Conservation (phyloP, 2,797 vertebrate species). For the Ambastaia sidthimunki region DNA sequence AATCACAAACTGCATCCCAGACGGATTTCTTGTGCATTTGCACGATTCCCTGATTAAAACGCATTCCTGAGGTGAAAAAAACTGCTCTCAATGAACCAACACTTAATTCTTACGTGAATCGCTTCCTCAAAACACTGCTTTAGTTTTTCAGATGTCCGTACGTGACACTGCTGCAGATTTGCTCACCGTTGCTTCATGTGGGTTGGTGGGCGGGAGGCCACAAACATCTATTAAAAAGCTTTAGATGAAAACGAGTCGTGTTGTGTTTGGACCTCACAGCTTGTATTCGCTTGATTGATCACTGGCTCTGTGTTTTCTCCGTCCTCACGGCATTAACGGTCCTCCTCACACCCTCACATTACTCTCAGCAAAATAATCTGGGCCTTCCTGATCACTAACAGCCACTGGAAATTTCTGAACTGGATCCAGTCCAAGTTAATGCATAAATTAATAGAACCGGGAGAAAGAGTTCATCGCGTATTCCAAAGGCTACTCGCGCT, state of each 20-base stretch:
- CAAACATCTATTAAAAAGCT: constrained; percentile 59
- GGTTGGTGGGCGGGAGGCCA: constrained; percentile 9
- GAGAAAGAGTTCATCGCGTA: constrained; percentile 35
- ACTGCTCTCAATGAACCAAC: too few relatives aligned
- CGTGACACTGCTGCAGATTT: constrained; percentile 11
- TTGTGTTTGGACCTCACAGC: constrained; percentile 51
- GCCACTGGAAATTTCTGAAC: constrained; percentile 66
- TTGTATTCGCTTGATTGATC: constrained; percentile 65
- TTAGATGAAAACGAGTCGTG: constrained; percentile 59
- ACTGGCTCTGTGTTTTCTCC: constrained; percentile 63
- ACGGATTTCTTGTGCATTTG: too few relatives aligned
- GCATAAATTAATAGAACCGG: constrained; percentile 74
- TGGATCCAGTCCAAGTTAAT: constrained; percentile 77
- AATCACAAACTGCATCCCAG: too few relatives aligned
- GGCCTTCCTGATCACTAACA: constrained; percentile 59
- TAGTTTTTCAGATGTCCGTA: not conserved
- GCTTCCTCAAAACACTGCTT: not conserved
- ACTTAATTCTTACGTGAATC: too few relatives aligned
- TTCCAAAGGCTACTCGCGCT: not conserved
- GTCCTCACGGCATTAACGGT: constrained; percentile 70
- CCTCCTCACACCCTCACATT: constrained; percentile 74
- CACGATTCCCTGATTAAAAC: too few relatives aligned
- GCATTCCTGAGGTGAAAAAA: too few relatives aligned
- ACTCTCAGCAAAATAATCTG: constrained; percentile 71
- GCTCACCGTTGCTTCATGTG: constrained; percentile 2